Conservation (phyloP, 1,140 invertebrate species). For the Ceratina calcarata region DNA sequence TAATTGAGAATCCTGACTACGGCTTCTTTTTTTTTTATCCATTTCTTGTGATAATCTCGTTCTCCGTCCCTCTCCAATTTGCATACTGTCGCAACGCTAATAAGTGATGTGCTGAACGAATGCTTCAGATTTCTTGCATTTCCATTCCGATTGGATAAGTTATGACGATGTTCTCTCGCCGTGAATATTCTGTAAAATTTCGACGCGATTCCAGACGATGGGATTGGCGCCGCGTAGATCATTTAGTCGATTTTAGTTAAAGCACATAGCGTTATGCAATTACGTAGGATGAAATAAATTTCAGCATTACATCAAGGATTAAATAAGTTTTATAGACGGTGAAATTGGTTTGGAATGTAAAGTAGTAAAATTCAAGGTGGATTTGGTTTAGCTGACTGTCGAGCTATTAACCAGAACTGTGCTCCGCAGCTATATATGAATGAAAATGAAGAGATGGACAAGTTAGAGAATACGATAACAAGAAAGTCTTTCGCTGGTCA, state of each 20-base stretch:
- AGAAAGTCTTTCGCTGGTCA: not conserved
- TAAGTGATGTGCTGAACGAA: not conserved
- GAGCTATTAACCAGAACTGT: no score
- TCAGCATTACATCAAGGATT: no score
- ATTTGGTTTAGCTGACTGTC: no score
- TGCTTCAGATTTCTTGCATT: not conserved
- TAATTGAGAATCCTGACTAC: constrained; percentile 26
- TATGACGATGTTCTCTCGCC: not conserved
- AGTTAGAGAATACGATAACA: no score
- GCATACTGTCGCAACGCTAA: not conserved
- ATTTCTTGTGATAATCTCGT: not conserved
- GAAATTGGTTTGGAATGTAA: no score
- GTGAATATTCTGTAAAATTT: constrained; percentile 1
- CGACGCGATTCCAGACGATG: not conserved
- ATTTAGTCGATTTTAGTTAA: not conserved
- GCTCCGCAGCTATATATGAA: no score
- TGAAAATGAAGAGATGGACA: no score
- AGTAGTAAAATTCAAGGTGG: no score
- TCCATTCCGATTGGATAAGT: constrained; percentile 8
- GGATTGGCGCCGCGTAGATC: not conserved
- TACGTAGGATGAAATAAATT: no score
- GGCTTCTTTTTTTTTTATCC: no score
- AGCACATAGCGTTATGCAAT: not conserved
- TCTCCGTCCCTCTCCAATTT: not conserved
- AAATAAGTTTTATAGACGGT: no score